These are phyloP conservation scores for Mandrillus leucophaeus DNA, from an alignment of 2,113 vertebrate genomes.

Conservation along the genomic window DNA sequence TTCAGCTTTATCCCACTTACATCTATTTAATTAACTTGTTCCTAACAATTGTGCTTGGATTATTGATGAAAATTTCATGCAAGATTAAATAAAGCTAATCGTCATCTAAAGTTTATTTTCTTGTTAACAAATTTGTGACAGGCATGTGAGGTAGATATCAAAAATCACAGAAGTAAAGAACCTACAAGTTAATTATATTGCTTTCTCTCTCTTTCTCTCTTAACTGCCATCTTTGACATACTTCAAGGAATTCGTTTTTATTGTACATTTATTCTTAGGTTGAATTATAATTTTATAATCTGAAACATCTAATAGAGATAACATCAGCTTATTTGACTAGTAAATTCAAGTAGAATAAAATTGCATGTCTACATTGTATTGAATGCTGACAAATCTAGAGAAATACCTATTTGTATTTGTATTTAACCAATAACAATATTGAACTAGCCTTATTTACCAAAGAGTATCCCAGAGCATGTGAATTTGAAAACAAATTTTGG, in stretches of 20 bases:
- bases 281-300: constrained; percentile 29
- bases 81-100: neutral
- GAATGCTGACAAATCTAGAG: neutral
- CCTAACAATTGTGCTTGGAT: neutral
- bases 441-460: neutral
- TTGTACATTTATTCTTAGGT: neutral
- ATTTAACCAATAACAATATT: neutral
- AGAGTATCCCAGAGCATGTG: neutral
- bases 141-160: neutral
- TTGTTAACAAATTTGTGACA: neutral
- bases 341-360: neutral
- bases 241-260: neutral
- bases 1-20: neutral
- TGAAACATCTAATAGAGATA: neutral
- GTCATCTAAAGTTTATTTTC: neutral
- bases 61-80: neutral
- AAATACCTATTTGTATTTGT: neutral
- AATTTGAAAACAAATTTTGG: neutral
- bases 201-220: neutral
- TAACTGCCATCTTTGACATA: neutral
- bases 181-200: neutral
- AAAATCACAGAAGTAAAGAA: neutral
- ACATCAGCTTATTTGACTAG: neutral
- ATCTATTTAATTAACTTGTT: neutral
- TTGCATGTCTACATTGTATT: neutral